phyloP scores from a whole-genome alignment of 2,113 vertebrate species.

The Stegostoma tigrinum region DNA sequence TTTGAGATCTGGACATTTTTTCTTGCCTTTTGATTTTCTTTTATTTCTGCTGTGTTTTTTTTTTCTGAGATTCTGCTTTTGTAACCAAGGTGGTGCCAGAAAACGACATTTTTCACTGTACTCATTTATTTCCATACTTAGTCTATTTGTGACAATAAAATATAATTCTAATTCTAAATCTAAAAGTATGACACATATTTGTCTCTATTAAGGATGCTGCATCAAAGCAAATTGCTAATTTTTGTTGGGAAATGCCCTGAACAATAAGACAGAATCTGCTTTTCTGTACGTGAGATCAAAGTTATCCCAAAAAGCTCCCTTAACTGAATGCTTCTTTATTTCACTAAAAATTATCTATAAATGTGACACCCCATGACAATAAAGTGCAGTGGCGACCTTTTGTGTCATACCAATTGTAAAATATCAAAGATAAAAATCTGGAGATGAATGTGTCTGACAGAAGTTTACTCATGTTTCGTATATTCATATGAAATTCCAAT shows the following conservation, averaged over 20 bases:
- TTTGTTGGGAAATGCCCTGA: background rate
- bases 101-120: no score
- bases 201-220: background rate
- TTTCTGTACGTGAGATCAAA: background rate
- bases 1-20: no score
- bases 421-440: conserved; percentile 15
- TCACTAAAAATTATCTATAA: background rate
- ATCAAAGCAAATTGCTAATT: background rate
- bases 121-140: no score
- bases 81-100: no score
- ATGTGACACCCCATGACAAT: background rate
- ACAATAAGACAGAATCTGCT: background rate
- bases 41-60: no score
- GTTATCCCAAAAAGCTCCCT: background rate
- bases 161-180: no score
- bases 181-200: background rate
- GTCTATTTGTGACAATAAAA: no score
- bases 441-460: background rate
- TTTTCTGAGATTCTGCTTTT: no score
- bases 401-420: background rate
- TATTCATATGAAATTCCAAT: background rate
- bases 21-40: no score
- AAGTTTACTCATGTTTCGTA: background rate
- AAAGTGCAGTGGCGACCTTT: background rate
- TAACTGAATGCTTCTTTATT: background rate